Evolutionary conservation across 2,797 vertebrate species (phyloP).

Genomic region (Sitta carolinensis): DNA sequence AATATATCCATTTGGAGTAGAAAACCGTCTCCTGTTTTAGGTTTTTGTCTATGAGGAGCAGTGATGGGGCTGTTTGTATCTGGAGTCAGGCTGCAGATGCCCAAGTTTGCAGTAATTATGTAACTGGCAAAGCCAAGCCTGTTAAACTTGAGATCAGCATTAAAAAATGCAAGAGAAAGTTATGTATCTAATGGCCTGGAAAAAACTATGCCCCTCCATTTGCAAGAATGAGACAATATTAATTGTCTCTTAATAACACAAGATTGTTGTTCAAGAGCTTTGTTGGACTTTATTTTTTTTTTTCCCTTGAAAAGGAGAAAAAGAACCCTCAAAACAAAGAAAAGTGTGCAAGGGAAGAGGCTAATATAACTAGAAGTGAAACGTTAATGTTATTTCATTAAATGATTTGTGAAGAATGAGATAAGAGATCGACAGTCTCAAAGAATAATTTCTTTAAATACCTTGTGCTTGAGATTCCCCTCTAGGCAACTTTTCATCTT

Average conservation of each 20-base stretch:
- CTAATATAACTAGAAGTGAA: slow-evolving; percentile 53
- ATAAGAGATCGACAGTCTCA: slow-evolving; percentile 66
- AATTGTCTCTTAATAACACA: slow-evolving; percentile 11
- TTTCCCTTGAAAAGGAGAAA: neutral
- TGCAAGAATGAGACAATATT: slow-evolving; percentile 54
- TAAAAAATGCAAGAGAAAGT: slow-evolving; percentile 37
- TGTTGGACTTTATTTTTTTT: slow-evolving; percentile 50
- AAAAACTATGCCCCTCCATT: neutral
- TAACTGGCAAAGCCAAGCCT: slow-evolving; percentile 8
- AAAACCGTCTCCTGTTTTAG: neutral
- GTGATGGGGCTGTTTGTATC: neutral
- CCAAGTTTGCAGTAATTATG: slow-evolving; percentile 11
- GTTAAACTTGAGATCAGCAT: slow-evolving; percentile 36
- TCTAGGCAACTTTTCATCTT: slow-evolving; percentile 72
- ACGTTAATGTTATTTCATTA: slow-evolving; percentile 74
- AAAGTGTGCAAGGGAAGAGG: neutral
- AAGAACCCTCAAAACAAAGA: neutral
- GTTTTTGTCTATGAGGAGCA: neutral
- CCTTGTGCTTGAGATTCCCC: slow-evolving; percentile 64
- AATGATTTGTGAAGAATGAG: slow-evolving; percentile 70
- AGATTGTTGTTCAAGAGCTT: neutral
- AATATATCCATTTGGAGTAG: neutral
- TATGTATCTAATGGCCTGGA: slow-evolving; percentile 47
- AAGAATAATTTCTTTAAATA: slow-evolving; percentile 77
- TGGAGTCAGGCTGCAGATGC: neutral